These are phyloP conservation scores for Polydrusus pterygomalis DNA, from an alignment of 2,888 invertebrate species.

Conservation along the genomic window DNA sequence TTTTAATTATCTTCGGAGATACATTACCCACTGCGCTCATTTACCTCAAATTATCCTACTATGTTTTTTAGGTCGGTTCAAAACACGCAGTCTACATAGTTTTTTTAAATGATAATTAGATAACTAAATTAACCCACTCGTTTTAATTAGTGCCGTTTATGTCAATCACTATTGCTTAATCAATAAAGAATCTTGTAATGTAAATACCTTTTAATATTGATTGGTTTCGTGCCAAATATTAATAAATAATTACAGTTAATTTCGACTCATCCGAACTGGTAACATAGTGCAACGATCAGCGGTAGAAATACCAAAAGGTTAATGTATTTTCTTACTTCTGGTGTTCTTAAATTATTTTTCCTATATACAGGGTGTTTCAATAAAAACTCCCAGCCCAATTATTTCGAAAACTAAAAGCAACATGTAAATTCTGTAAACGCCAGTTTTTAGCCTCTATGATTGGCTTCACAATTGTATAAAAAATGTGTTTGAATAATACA, in stretches of 20 bases:
- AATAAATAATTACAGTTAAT: constrained; percentile 21
- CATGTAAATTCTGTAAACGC: too few relatives aligned
- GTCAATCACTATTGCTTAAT: constrained; percentile 19
- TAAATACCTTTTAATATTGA: constrained; percentile 19
- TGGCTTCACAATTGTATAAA: too few relatives aligned
- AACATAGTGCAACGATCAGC: background rate
- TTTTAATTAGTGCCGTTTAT: constrained; percentile 24
- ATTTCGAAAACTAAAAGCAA: too few relatives aligned
- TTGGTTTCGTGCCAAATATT: constrained; percentile 12
- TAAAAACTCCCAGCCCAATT: too few relatives aligned
- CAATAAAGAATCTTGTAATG: constrained; percentile 16
- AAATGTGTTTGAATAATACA: too few relatives aligned
- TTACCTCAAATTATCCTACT: background rate
- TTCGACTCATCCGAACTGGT: constrained; percentile 4
- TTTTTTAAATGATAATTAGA: constrained; percentile 40
- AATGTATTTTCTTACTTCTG: too few relatives aligned
- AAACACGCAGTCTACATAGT: constrained; percentile 43
- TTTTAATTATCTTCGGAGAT: too few relatives aligned
- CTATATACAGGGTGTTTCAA: too few relatives aligned
- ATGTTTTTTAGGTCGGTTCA: constrained; percentile 44
- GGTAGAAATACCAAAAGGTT: too few relatives aligned
- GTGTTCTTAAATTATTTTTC: too few relatives aligned
- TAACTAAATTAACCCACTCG: constrained; percentile 35
- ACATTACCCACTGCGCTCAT: too few relatives aligned
- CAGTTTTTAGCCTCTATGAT: too few relatives aligned